Conservation (phyloP, 2,797 vertebrate genomes). For the Chaetophractus vellerosus region DNA sequence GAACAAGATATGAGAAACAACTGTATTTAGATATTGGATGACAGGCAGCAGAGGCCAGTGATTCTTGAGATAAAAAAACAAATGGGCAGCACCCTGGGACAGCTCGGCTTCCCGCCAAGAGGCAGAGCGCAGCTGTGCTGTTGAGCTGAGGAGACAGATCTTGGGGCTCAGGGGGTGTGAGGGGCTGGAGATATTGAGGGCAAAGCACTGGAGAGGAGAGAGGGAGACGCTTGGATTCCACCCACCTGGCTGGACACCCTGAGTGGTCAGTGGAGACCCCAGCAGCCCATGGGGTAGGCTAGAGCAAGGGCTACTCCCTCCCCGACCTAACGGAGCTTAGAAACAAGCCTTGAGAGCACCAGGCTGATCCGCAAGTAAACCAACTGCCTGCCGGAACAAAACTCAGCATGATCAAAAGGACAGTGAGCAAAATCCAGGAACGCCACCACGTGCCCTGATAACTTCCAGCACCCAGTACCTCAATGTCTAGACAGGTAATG, state of each 20-base stretch:
- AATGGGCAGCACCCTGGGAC: fast-evolving
- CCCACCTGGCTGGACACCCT: neutral
- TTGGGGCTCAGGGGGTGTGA: neutral
- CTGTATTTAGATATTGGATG: neutral
- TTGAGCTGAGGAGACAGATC: neutral
- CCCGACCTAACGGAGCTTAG: neutral
- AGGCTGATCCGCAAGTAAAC: neutral
- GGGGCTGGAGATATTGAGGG: too few relatives aligned
- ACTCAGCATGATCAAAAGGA: neutral
- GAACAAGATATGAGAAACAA: neutral
- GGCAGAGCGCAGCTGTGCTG: neutral
- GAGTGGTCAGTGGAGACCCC: neutral
- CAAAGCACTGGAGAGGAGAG: neutral
- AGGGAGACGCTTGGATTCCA: neutral
- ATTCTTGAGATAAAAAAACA: too few relatives aligned
- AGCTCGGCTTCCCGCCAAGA: neutral
- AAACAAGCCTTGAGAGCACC: neutral
- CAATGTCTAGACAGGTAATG: too few relatives aligned
- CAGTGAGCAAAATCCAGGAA: neutral
- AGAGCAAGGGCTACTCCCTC: neutral
- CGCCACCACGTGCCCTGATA: neutral
- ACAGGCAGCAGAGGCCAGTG: neutral
- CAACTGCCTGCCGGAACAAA: neutral
- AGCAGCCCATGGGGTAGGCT: fast-evolving
- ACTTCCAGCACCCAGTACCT: neutral